These are phyloP conservation scores for Zonitis immaculata DNA, from an alignment of 2,888 invertebrate species.

Conservation along the genomic window DNA sequence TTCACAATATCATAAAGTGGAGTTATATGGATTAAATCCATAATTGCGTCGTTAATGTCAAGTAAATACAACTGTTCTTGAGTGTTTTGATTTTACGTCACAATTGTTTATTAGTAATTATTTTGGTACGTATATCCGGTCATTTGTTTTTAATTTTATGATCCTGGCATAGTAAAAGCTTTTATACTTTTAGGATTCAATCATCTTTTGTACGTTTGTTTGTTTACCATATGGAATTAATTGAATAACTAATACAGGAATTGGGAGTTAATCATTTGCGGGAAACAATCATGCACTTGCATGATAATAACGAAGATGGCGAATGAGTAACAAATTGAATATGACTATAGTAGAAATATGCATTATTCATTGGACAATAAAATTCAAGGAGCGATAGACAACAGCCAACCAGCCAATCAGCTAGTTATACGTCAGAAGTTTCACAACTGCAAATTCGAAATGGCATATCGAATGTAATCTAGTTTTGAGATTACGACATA, in stretches of 20 bases:
- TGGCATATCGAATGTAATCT: conserved; percentile 17
- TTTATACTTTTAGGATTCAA: too few species aligned
- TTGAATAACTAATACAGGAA: not conserved
- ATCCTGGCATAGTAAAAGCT: too few species aligned
- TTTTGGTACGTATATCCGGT: not conserved
- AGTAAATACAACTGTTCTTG: not conserved
- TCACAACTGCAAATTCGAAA: conserved; percentile 18
- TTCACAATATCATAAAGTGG: too few species aligned
- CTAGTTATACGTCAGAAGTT: too few species aligned
- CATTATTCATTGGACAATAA: conserved; percentile 21
- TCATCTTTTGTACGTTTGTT: not conserved
- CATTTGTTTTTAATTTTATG: too few species aligned
- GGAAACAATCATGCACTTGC: not conserved
- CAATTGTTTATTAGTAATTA: not conserved
- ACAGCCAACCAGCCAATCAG: too few species aligned
- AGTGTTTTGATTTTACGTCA: not conserved
- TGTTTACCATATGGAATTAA: not conserved
- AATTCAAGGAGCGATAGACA: conserved; percentile 8
- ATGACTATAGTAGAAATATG: conserved; percentile 15
- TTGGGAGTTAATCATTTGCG: not conserved
- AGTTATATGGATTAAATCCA: too few species aligned
- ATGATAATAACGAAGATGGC: too few species aligned
- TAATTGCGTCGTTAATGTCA: not conserved
- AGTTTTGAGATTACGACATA: conserved; percentile 19
- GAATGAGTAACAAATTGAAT: not conserved